These are phyloP conservation scores for Mallotus villosus DNA, from an alignment of 2,797 vertebrate species.

Conservation along the genomic window DNA sequence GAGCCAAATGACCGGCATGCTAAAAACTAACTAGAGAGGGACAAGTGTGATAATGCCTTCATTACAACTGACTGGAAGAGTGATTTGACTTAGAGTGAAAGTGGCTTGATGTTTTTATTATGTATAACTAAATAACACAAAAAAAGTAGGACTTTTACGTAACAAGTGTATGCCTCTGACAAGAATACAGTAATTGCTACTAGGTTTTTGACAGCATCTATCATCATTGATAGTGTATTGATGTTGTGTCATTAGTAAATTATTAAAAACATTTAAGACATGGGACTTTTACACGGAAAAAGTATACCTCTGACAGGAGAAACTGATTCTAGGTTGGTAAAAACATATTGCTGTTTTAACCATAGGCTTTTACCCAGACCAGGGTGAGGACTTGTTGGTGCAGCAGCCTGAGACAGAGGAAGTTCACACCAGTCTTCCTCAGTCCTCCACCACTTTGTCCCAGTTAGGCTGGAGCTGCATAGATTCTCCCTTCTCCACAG, in stretches of 20 bases:
- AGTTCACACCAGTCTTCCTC: background rate
- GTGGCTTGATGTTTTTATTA: background rate
- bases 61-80: slow-evolving; percentile 32
- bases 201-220: too few relatives aligned
- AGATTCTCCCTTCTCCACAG: slow-evolving; percentile 23
- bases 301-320: background rate
- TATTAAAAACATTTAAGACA: background rate
- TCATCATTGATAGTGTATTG: too few relatives aligned
- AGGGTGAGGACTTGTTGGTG: background rate
- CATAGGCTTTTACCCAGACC: background rate
- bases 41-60: slow-evolving; percentile 56
- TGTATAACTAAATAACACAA: too few relatives aligned
- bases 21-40: slow-evolving; percentile 55
- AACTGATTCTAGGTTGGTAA: background rate
- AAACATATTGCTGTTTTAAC: background rate
- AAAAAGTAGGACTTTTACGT: too few relatives aligned
- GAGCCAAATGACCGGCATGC: slow-evolving; percentile 58
- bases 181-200: too few relatives aligned
- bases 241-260: too few relatives aligned
- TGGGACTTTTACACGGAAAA: background rate
- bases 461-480: slow-evolving; percentile 54
- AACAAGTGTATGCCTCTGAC: too few relatives aligned
- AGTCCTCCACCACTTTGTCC: slow-evolving; percentile 39
- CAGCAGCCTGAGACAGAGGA: background rate
- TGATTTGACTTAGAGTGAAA: background rate